Evolutionary conservation across 1,140 invertebrate species (phyloP), one percentile per base, ranked within the genome.

Genomic region (Diuraphis noxia): DNA sequence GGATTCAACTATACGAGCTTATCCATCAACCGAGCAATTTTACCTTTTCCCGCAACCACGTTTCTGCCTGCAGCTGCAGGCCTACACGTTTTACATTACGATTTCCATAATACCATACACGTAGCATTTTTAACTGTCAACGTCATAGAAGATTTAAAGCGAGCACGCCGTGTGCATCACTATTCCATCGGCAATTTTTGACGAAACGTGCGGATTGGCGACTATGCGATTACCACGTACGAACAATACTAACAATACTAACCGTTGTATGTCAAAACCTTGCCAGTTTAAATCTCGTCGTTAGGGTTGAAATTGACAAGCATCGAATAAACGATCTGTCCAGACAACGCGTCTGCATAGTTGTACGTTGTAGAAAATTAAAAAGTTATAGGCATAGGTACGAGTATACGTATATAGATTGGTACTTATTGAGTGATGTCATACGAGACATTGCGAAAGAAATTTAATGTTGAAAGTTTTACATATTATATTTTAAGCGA

Each of bases 41-140:
- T 46, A 21, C n/a, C n/a, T 7, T 46, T 34, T 13, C 7, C n/a
- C 41, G 21, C 23, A 41, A 21, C 17, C n/a, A 1, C 17, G 30
- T n/a, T 43, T 17, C 30, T 72, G 30, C 13, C 13, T 17, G 56
- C 4, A 72, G 56, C 13, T 17, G 56, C 4, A 72, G 56, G 30
- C n/a, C 56, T 72, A 72, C 56, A 34, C 41, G 40, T 41, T 82
- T n/a, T 82, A 38, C 81, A 82, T 10, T 41, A 34, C 84, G 41
- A 85, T 85, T 85, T 85, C 84, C 84, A 85, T 85, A 85, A 85
- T 85, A 41, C 84, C 40, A n/a, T 46, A 43, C 13, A 34, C 41
- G 84, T 43, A n/a, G 81, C 46, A 85, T 85, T 85, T 46, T 85
- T 23, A 34, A 85, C 43, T 34, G 84, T 85, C 84, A 85, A 49